Evolutionary conservation across 2,797 vertebrate species (phyloP).

Genomic region (Epinephelus malabaricus): DNA sequence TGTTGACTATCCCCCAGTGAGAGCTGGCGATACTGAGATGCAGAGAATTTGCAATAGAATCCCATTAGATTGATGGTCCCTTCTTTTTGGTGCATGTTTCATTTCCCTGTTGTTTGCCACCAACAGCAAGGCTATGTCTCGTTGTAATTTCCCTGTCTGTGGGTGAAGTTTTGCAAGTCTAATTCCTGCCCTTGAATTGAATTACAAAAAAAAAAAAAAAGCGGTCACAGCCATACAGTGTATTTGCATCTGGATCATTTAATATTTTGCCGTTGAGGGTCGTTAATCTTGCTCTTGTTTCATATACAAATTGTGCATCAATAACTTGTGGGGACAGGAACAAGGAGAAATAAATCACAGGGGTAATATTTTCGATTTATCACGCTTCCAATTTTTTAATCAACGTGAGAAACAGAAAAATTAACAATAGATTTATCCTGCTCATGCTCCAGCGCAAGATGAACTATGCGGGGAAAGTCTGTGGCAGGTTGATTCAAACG

Average conservation of each 20-base stretch:
- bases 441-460: constrained; percentile 20
- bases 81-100: constrained; percentile 81
- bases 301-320: constrained; percentile 65
- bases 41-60: constrained; percentile 71
- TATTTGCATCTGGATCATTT: constrained; percentile 86
- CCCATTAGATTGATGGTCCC: constrained; percentile 80
- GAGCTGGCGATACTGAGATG: constrained; percentile 61
- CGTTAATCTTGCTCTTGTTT: constrained; percentile 83
- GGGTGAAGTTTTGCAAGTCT: constrained; percentile 87
- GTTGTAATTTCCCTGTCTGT: constrained; percentile 83
- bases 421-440: constrained; percentile 18
- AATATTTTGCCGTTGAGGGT: constrained; percentile 86
- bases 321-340: constrained; percentile 43
- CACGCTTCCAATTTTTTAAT: constrained; percentile 57
- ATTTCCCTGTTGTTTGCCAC: constrained; percentile 79
- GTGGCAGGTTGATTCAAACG: constrained; percentile 54
- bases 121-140: constrained; percentile 78
- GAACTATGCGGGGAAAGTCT: constrained; percentile 28
- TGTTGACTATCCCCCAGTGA: constrained; percentile 74
- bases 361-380: constrained; percentile 48
- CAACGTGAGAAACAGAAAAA: constrained; percentile 45
- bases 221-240: constrained; percentile 65
- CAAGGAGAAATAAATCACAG: constrained; percentile 53
- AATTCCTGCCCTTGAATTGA: constrained; percentile 87
- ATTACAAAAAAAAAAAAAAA: constrained; percentile 75